Base-by-base conservation (phyloP, 1,140 invertebrate species). In the Eufriesea mexicana region DNA sequence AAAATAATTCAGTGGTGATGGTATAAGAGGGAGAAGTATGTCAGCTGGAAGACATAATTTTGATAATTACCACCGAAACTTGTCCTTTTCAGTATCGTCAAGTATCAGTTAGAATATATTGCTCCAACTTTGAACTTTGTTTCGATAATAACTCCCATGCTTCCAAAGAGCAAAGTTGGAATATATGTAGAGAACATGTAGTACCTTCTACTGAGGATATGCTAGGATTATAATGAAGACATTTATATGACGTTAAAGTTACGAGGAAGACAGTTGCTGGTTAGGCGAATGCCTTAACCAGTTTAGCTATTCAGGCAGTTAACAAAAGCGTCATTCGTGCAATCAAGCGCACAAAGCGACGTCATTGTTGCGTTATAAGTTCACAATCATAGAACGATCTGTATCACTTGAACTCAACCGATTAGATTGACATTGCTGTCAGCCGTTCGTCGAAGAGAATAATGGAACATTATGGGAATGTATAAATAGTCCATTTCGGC, bases 331-430 rank as follows among this genome's bases (percentile, higher is more conserved):
- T 57, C 28, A 23, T 18, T 23, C 12, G 54, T 23, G 28, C 54
- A 49, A 70, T 28, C 9, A 35, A 68, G 12, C 7, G 20, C 28
- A 20, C 20, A 42, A 28, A 20, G 54, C 25, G 20, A 42, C 28
- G 45, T 28, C 35, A 35, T 72, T 51, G 35, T 9, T 55, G 12
- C 70, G 47, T 55, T 54, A 35, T 55, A 55, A 73, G 54, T 73
- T 73, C 14, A 73, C 51, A n/a, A 57, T 73, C 28, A n/a, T 57
- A 57, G 54, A 45, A 42, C 54, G 35, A 73, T 57, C 54, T 45
- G 35, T 42, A 73, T 14, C 70, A 55, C 51, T 72, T 72, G 28
- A 72, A 72, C 70, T 72, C 18, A 8, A 72, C 20, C 70, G 28
- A 42, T 42, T 16, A n/a, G 12, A 57, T 72, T 72, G 70, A 55